Base-by-base conservation (phyloP, 1,140 invertebrate genomes). In the Limonius californicus region DNA sequence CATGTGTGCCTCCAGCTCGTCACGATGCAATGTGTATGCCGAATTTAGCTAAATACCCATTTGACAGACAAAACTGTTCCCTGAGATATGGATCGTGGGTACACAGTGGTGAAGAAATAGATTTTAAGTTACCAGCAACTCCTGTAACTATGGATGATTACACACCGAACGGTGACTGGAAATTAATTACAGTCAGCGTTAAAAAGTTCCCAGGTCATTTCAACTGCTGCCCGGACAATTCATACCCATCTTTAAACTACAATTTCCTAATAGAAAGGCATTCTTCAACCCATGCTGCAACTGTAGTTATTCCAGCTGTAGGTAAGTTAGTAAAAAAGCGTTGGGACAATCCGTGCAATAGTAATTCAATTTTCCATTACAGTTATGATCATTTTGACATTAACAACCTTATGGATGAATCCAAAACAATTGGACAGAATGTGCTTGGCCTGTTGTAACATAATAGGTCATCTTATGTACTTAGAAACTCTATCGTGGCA, bases 71-170 rank as follows among this genome's bases (percentile, higher is more conserved):
- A 70, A 80, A 78, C 23, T 84, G 83, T 62, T 74, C 74, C 0
- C 43, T 83, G 9, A 73, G 72, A 21, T 77, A 83, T 59, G 81
- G 82, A 1, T 81, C 82, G 0, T 87, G 85, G 85, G 78, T 81
- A 59, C 80, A 86, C 56, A 79, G 77, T 0, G 82, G 81, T 0
- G 82, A 84, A 72, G 83, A 86, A 69, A 72, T 87, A 1, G 78
- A 83, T 63, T 80, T 83, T 12, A 11, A 21, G 60, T 35, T 67
- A 16, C 12, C 61, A 11, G 61, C 68, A 18, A 62, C 72, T 21
- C 62, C 71, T 2, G 62, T 76, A n/a, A 61, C 54, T 35, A 68
- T 64, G 16, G 66, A 72, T 12, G 71, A 75, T 32, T 71, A 69
- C 3, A 61, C 59, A 20, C 67, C 61, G 1, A 78, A 77, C 64